Base-by-base conservation (phyloP, 92 coral and sea anemone species). In the Hydrozoanthus gracilis region DNA sequence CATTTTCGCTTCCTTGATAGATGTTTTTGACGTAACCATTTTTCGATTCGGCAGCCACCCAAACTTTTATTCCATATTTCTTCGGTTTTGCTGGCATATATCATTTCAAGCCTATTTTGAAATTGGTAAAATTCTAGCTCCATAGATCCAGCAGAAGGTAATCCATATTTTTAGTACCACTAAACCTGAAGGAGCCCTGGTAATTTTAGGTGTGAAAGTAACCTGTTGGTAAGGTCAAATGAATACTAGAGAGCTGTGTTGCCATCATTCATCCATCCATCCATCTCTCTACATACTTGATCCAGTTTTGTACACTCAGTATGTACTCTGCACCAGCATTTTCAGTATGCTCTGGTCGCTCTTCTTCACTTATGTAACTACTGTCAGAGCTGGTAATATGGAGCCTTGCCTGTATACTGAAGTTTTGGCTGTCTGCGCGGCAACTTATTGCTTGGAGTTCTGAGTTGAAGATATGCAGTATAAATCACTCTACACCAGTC, bases 251-350 rank as follows among this genome's bases (percentile, higher is more conserved):
- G 7, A 15, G 4, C 4, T 44, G 55, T 35, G 44, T 78, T 45
- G 52, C 71, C 67, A 13, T 78, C 69, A 62, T 78, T 78, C 83
- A 78, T 60, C 69, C 68, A 56, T 78, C 70, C 83, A 78, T 58
- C 83, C 83, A 78, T 39, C 71, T 13, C 7, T 50, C 78, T 35
- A 78, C 83, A n/a, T 78, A 60, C 83, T 78, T 78, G 69, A 27
- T 13, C 44, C 55, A 12, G 5, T 51, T n/a, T 58, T 58, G 67
- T 78, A 15, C 55, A 6, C 60, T 47, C 82, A 77, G 69, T 14
- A 35, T 55, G 48, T 56, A 9, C 44, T 4, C 69, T 7, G 39
- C 49, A 8, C 15, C 62, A 16, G 46, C 7, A 12, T 44, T 27
- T 54, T 77, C 78, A 48, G 50, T 4, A 51, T 20, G 11, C 3